phyloP scores from a whole-genome alignment of 2,113 vertebrate genomes.

The Phocoena sinus region DNA sequence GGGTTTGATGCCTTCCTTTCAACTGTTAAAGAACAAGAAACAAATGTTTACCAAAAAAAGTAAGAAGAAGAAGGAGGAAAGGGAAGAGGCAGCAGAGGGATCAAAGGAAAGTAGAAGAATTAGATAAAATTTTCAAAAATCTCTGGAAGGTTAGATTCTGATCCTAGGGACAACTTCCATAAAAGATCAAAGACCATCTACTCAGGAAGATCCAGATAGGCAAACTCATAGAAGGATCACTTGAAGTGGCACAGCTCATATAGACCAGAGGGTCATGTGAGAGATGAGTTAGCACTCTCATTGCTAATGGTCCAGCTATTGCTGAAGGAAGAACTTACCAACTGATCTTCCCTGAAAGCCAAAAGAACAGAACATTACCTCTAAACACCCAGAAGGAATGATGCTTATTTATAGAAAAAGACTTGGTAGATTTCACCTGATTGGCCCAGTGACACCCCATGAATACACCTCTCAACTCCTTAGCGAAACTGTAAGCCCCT shows the following conservation, averaged over 20 bases:
- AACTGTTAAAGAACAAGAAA: neutral
- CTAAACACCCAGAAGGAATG: neutral
- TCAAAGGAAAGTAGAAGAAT: neutral
- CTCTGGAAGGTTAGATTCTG: neutral
- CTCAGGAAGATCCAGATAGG: neutral
- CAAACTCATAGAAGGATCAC: neutral
- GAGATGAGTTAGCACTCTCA: neutral
- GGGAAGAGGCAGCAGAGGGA: neutral
- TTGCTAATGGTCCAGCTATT: neutral
- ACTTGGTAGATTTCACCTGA: neutral
- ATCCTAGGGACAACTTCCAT: neutral
- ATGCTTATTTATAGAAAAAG: neutral
- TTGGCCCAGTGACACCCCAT: neutral
- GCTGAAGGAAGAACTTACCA: neutral
- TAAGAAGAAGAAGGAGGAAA: neutral
- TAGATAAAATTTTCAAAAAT: neutral
- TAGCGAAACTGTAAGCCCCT: neutral
- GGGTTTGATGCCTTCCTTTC: neutral
- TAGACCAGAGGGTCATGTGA: neutral
- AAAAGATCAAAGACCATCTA: neutral
- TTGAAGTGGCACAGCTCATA: neutral
- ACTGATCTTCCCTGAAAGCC: neutral
- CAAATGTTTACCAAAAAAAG: neutral
- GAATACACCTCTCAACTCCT: neutral
- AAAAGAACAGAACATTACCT: neutral